These are phyloP conservation scores for Cygnus buccinator DNA, from an alignment of 2,113 vertebrate genomes.

Conservation along the genomic window DNA sequence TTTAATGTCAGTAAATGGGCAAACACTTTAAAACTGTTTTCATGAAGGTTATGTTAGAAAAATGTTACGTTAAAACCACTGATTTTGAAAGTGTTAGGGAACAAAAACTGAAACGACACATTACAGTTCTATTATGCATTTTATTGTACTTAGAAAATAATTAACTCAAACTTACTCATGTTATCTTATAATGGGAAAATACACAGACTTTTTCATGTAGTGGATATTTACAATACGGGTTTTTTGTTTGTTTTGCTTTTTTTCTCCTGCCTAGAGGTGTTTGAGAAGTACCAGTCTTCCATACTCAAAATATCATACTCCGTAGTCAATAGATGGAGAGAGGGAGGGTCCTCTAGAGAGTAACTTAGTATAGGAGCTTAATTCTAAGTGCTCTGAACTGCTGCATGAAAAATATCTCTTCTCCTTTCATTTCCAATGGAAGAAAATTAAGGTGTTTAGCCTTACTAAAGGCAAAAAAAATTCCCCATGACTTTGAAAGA, in stretches of 20 bases:
- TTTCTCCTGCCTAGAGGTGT: background rate
- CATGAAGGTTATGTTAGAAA: background rate
- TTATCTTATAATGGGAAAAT: background rate
- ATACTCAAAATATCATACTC: background rate
- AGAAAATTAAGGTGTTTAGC: background rate
- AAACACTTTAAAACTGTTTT: background rate
- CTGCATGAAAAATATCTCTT: background rate
- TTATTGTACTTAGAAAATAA: background rate
- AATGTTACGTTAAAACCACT: background rate
- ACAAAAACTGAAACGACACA: background rate
- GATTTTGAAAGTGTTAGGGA: background rate
- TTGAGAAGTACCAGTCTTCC: background rate
- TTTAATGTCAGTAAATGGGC: background rate
- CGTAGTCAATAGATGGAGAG: background rate
- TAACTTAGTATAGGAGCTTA: background rate
- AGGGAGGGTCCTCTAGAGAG: background rate
- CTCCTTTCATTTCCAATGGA: background rate
- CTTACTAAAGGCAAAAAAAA: background rate
- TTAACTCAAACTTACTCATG: background rate
- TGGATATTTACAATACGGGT: fast-evolving
- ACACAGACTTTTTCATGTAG: background rate
- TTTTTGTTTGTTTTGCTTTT: no score
- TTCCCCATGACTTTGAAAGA: background rate
- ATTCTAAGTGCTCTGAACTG: background rate
- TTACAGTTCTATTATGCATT: background rate